phyloP scores from a whole-genome alignment of 2,797 vertebrate species.

The Sebastes jordani region DNA sequence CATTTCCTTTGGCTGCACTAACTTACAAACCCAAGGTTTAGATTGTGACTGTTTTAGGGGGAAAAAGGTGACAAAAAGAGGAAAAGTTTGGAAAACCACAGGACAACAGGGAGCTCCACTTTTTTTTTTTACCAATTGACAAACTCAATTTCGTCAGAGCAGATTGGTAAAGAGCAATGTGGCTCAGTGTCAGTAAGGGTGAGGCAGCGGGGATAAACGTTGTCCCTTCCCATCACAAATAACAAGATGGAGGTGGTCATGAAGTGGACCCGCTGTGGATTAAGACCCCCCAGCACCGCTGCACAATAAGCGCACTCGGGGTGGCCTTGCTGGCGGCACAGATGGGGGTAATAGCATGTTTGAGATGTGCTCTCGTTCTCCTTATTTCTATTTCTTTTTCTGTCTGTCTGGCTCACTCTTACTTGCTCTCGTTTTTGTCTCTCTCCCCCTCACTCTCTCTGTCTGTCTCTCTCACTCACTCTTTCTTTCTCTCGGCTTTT shows the following conservation, averaged over 20 bases:
- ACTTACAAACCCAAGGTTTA: neutral
- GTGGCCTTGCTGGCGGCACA: conserved; percentile 44
- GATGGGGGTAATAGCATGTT: conserved; percentile 41
- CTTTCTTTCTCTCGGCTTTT: conserved; percentile 64
- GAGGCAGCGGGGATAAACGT: conserved; percentile 32
- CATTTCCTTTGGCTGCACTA: neutral
- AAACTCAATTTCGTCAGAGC: conserved; percentile 37
- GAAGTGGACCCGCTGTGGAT: conserved; percentile 48
- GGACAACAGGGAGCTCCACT: neutral
- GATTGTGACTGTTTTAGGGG: conserved; percentile 4
- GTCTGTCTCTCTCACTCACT: conserved; percentile 50
- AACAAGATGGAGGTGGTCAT: conserved; percentile 38
- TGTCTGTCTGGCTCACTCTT: conserved; percentile 45
- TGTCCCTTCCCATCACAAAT: conserved; percentile 55
- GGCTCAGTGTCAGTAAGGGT: conserved; percentile 39
- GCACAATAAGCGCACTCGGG: conserved; percentile 39
- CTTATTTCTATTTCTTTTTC: conserved; percentile 56
- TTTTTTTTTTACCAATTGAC: conserved; percentile 38
- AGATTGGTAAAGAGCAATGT: conserved; percentile 45
- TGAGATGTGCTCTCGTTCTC: conserved; percentile 53
- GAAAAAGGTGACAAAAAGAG: neutral
- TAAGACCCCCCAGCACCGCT: conserved; percentile 25
- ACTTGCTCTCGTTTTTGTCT: conserved; percentile 59
- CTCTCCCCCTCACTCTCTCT: conserved; percentile 38
- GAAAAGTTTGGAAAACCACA: conserved; percentile 8